These are phyloP conservation scores for Dasypogon diadema DNA, from an alignment of 2,888 invertebrate species.

Conservation along the genomic window DNA sequence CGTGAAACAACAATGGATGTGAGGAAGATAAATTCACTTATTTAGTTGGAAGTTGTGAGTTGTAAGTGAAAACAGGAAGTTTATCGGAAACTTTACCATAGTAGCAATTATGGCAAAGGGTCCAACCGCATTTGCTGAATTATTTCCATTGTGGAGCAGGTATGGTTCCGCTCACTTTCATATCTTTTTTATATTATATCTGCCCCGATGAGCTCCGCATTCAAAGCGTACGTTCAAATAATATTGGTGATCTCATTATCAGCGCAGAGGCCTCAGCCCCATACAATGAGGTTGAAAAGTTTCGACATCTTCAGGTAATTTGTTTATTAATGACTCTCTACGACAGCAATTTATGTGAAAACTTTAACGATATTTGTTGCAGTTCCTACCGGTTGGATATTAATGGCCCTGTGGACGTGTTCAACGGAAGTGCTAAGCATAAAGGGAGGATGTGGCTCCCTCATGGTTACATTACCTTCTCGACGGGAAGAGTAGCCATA, in stretches of 20 bases:
- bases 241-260: too few relatives aligned
- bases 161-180: constrained; percentile 8
- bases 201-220: too few relatives aligned
- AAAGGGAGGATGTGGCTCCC: constrained; percentile 45
- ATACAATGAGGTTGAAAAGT: constrained; percentile 47
- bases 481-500: constrained; percentile 27
- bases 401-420: constrained; percentile 59
- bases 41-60: constrained; percentile 10
- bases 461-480: constrained; percentile 24
- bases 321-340: constrained; percentile 48
- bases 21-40: constrained; percentile 33
- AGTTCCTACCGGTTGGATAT: constrained; percentile 59
- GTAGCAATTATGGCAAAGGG: neutral
- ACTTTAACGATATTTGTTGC: constrained; percentile 66
- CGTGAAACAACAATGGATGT: constrained; percentile 36
- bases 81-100: neutral
- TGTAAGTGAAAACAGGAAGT: constrained; percentile 26
- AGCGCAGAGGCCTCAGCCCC: too few relatives aligned
- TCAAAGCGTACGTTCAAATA: too few relatives aligned
- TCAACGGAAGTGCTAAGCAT: constrained; percentile 59
- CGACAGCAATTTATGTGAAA: constrained; percentile 67
- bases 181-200: constrained; percentile 31
- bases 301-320: constrained; percentile 52
- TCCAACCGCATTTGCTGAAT: constrained; percentile 11
- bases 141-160: neutral